A percentile compares a stretch with the other conserved stretches of the same genome.
Evolutionary conservation across 1,140 invertebrate genomes (phyloP).

Genomic region (Proctacanthus coquilletti): DNA sequence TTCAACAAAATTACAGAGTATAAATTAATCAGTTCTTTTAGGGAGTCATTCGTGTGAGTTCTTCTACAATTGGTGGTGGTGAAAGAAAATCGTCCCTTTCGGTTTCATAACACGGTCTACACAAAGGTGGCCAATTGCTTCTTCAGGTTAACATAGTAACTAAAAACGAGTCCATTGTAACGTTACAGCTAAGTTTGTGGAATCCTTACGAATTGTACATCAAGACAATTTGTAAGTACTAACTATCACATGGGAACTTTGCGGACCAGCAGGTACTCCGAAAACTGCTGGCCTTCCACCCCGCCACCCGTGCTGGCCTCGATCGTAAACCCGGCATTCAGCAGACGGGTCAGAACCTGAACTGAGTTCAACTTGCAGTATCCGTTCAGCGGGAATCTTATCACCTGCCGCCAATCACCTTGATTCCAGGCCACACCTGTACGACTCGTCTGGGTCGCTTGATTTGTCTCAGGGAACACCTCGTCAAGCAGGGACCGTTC

Average conservation of each 20-base stretch:
- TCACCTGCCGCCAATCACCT: conserved; percentile 68
- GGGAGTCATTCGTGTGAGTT: no score
- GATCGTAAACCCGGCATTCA: conserved; percentile 70
- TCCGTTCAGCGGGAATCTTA: conserved; percentile 80
- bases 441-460: conserved; percentile 65
- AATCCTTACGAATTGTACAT: no score
- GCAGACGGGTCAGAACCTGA: conserved; percentile 70
- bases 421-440: conserved; percentile 72
- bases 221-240: no score
- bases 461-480: conserved; percentile 74
- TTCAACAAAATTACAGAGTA: no score
- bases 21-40: no score
- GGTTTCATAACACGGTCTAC: no score
- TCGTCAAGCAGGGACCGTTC: conserved; percentile 65
- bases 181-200: no score
- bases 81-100: no score
- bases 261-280: conserved; percentile 75
- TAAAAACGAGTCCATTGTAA: no score
- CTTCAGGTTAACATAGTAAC: no score
- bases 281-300: conserved; percentile 83
- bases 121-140: no score
- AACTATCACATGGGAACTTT: conserved; percentile 35
- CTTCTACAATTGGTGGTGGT: no score
- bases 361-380: conserved; percentile 86
- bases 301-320: conserved; percentile 75